Evolutionary conservation across 1,140 invertebrate species (phyloP), one percentile per base, ranked within the genome.

Genomic region (Rhizoglyphus robini): DNA sequence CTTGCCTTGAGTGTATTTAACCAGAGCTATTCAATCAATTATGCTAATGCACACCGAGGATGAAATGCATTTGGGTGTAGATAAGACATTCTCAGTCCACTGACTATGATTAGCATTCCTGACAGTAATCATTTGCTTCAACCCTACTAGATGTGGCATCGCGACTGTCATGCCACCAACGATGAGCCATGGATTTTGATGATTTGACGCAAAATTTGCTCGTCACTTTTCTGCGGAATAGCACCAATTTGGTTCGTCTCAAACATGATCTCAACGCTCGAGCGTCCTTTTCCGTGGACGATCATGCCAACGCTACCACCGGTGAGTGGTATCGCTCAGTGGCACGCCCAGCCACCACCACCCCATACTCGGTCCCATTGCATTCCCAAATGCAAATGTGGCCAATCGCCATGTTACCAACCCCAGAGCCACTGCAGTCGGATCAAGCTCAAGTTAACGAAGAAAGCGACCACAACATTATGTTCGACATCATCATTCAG

Each of bases 161-260:
- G n/a, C n/a, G n/a, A n/a, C n/a, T n/a, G n/a, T n/a, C n/a, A n/a
- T n/a, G n/a, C n/a, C n/a, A n/a, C 4, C 47, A 20, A 49, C 47
- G n/a, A 49, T 27, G 27, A 60, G 58, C 38, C 58, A 60, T 60
- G 58, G 27, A 60, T 60, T 60, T 60, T 46, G 58, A 60, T 34
- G 27, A 29, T 60, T 46, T 60, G 58, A 29, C 58, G n/a, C 58
- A 60, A 46, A 18, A 46, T 46, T 60, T 60, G 27, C 27, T 60
- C 3, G 27, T 32, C 15, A 46, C 15, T 23, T 60, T 60, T 27
- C 30, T 60, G 23, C 1, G 25, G 11, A 60, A 46, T 27, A 29
- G 15, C 29, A 46, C n/a, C 54, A 58, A 18, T 11, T 11, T 32
- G 54, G n/a, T 18, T 58, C 15, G 29, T 32, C n/a, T n/a, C n/a